phyloP scores from a whole-genome alignment of 2,888 invertebrate species.

The Orthosia gracilis region DNA sequence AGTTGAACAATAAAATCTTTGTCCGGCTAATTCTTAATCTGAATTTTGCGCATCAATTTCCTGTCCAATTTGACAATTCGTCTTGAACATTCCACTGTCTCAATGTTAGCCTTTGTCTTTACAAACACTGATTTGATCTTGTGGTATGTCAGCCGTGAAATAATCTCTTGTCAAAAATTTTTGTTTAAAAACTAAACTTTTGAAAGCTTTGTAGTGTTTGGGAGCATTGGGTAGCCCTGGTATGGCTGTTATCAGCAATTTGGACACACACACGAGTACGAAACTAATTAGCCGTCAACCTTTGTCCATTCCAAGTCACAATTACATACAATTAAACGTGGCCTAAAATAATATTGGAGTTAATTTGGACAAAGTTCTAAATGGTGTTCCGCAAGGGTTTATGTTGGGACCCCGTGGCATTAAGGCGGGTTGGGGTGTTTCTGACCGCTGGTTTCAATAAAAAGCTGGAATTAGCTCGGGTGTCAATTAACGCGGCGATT shows the following conservation, averaged over 20 bases:
- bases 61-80: constrained; percentile 52
- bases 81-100: constrained; percentile 53
- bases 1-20: constrained; percentile 53
- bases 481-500: constrained; percentile 67
- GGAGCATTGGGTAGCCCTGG: constrained; percentile 28
- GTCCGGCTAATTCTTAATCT: constrained; percentile 55
- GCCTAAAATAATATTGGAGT: constrained; percentile 78
- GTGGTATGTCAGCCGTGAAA: constrained; percentile 50
- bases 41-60: constrained; percentile 53
- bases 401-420: constrained; percentile 59
- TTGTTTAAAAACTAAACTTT: constrained; percentile 55
- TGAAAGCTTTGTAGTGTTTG: constrained; percentile 38
- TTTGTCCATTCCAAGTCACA: constrained; percentile 71
- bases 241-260: constrained; percentile 57
- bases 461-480: constrained; percentile 61
- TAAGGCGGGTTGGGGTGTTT: constrained; percentile 41
- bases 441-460: constrained; percentile 65
- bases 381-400: constrained; percentile 63
- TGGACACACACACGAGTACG: constrained; percentile 53
- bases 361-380: constrained; percentile 73
- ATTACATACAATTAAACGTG: constrained; percentile 75
- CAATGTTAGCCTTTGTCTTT: constrained; percentile 51
- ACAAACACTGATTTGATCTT: constrained; percentile 58
- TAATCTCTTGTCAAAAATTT: constrained; percentile 45
- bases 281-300: constrained; percentile 69